Conservation (phyloP, 2,113 vertebrate species). For the Actenoides lindsayi region DNA sequence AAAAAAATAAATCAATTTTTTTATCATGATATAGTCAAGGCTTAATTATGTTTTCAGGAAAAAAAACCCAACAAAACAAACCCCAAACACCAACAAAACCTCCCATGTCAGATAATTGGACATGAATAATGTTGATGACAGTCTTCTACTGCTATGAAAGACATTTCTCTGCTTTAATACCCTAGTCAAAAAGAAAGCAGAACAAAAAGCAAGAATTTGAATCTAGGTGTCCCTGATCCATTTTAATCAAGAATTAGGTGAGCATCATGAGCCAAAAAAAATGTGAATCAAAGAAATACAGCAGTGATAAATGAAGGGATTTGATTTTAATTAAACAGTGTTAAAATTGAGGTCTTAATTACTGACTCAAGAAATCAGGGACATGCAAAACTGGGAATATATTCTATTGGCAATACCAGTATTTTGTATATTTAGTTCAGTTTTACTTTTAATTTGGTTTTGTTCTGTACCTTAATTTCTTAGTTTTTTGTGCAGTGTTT, state of each 20-base stretch:
- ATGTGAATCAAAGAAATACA: not conserved
- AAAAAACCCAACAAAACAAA: not conserved
- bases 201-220: not conserved
- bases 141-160: not conserved
- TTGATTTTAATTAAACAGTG: not conserved
- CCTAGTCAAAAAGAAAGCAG: not conserved
- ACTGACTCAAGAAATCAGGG: not conserved
- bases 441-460: not conserved
- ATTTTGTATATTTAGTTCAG: not conserved
- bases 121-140: not conserved
- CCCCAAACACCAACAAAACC: not conserved
- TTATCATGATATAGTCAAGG: not conserved
- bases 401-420: not conserved
- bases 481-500: not conserved
- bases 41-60: not conserved
- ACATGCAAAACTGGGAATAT: not conserved
- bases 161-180: not conserved
- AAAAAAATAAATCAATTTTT: not conserved
- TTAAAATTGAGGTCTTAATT: not conserved
- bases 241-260: not conserved
- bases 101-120: not conserved
- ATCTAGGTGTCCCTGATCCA: not conserved
- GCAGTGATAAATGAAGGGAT: not conserved
- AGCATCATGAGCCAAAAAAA: not conserved
- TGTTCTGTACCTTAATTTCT: not conserved